A percentile compares a stretch with the other conserved stretches of the same genome.
phyloP scores from a whole-genome alignment of 2,797 vertebrate genomes.

The Phataginus tetradactyla region DNA sequence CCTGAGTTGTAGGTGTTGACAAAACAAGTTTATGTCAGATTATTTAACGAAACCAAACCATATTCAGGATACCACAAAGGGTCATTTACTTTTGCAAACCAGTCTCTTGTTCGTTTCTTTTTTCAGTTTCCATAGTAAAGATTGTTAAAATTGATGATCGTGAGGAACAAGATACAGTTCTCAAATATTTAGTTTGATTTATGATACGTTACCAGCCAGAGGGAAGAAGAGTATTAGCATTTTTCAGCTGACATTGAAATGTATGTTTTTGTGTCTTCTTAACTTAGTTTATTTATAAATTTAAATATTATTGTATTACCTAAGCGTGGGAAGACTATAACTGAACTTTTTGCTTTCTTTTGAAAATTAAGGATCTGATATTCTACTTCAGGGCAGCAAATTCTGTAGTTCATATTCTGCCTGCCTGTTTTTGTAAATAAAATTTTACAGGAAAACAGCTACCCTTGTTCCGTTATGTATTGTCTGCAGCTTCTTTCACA shows the following conservation, averaged over 20 bases:
- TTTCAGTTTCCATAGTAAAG: background rate
- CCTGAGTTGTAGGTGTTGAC: background rate
- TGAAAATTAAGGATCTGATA: background rate
- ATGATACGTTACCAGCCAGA: background rate
- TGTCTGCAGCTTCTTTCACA: background rate
- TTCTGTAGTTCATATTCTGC: background rate
- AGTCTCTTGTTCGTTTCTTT: background rate
- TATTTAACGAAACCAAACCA: conserved; percentile 33
- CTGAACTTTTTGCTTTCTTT: background rate
- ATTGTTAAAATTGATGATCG: conserved; percentile 10
- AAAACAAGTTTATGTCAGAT: background rate
- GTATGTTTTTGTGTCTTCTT: background rate
- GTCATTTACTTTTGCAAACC: background rate
- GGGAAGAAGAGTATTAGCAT: background rate
- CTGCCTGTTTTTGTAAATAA: conserved; percentile 22
- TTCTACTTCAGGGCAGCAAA: conserved; percentile 3
- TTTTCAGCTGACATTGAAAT: background rate
- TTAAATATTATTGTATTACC: background rate
- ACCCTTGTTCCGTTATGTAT: background rate
- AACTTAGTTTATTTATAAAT: background rate
- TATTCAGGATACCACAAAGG: background rate
- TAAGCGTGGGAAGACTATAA: background rate
- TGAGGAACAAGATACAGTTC: background rate
- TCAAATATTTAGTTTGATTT: background rate
- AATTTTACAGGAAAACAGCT: background rate